Base-by-base conservation (phyloP, 2,888 invertebrate genomes). In the Drosophila flavopinicola region DNA sequence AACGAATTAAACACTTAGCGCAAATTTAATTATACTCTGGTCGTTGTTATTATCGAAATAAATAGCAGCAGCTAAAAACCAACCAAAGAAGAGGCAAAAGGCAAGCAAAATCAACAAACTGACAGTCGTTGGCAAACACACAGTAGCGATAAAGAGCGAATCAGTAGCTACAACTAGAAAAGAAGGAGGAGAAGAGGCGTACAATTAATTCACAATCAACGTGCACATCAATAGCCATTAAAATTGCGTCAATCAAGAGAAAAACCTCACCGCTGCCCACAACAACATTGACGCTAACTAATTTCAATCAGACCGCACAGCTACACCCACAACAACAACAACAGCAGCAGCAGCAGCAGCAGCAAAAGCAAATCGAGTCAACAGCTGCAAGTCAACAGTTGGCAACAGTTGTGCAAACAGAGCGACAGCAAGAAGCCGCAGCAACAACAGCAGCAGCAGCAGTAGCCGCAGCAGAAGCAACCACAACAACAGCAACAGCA, bases 241-340 rank as follows among this genome's bases (percentile, higher is more conserved):
- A 85, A 89, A 89, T 89, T 89, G 88, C 89, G 89, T 80, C 89
- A 75, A 88, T 89, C 84, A 89, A 89, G 87, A 88, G 89, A 86
- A 89, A 89, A 89, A 76, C 76, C 67, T 89, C 89, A 75, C 83
- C 89, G 79, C 67, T 78, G 68, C 83, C 87, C 49, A 70, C 72
- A 78, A 77, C 75, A 67, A 78, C 70, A 68, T 67, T 68, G 68
- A 61, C 63, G 59, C 58, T 71, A 69, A 71, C 63, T 54, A 86
- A 78, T 75, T 82, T 82, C 56, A 68, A 60, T 54, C 86, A 82
- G 44, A 67, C 54, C 61, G 64, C 66, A 38, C 53, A 54, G 45
- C 49, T 48, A 33, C 57, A 61, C 2, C 52, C 51, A 2, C 35
- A 76, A 3, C 49, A 61, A 1, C 48, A 71, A 2, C 60, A 49